Conservation (phyloP, 2,888 invertebrate genomes). For the Cosmia pyralina region DNA sequence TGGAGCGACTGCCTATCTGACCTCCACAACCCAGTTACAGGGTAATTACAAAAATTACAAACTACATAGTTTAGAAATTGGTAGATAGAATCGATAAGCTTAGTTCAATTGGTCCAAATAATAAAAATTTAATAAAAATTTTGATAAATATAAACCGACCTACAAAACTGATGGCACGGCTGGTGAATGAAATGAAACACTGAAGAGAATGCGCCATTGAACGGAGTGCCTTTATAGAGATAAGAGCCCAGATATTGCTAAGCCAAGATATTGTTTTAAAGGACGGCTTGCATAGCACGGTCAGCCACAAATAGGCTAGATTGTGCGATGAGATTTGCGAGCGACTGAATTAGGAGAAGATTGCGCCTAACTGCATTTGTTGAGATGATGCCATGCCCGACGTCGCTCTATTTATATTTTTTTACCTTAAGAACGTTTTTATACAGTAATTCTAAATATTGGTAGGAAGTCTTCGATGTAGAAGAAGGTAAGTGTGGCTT, state of each 20-base stretch:
- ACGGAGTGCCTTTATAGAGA: slow-evolving; percentile 21
- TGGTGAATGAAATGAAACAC: slow-evolving; percentile 22
- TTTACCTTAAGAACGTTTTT: slow-evolving; percentile 27
- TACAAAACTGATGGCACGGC: not conserved
- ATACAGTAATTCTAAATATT: slow-evolving; percentile 11
- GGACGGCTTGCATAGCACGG: slow-evolving; percentile 24
- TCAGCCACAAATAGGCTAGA: slow-evolving; percentile 72
- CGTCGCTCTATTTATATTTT: slow-evolving; percentile 45
- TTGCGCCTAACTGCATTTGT: slow-evolving; percentile 83
- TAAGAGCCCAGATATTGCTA: slow-evolving; percentile 45
- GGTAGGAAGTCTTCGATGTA: slow-evolving; percentile 4
- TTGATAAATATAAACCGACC: not conserved
- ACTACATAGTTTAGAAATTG: too few relatives aligned
- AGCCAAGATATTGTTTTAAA: slow-evolving; percentile 70
- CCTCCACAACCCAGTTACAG: too few relatives aligned
- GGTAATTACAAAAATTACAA: too few relatives aligned
- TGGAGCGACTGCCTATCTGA: too few relatives aligned
- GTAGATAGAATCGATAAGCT: not conserved
- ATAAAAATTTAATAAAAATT: not conserved
- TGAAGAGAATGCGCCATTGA: slow-evolving; percentile 29
- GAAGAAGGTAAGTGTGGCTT: not conserved
- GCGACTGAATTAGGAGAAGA: slow-evolving; percentile 77
- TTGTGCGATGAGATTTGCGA: slow-evolving; percentile 74
- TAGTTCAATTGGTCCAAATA: not conserved
- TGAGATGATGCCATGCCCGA: slow-evolving; percentile 63